Conservation (phyloP, 2,797 vertebrate genomes). For the Rhinoraja longicauda region DNA sequence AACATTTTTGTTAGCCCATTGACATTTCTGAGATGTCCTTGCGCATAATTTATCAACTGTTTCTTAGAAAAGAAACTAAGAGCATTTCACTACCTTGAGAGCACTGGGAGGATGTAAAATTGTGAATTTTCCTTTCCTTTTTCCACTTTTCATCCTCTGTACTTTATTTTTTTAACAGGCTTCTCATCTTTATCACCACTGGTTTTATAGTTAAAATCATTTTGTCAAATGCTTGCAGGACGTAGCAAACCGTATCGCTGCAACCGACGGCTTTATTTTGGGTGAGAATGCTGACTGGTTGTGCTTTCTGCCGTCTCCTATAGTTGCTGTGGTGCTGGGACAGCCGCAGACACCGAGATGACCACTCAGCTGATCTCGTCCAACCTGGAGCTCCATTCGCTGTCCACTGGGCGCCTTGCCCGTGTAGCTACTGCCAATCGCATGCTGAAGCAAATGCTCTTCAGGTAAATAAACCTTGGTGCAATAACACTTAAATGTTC, state of each 20-base stretch:
- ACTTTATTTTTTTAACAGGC: too few relatives aligned
- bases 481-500: background rate
- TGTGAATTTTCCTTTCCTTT: background rate
- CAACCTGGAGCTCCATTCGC: slow-evolving; percentile 86
- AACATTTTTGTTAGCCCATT: background rate
- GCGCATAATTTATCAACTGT: background rate
- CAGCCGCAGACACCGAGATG: slow-evolving; percentile 96
- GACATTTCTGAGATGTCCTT: background rate
- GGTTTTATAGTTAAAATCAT: background rate
- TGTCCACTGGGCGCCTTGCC: slow-evolving; percentile 84
- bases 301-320: background rate
- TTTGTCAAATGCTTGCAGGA: too few relatives aligned
- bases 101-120: background rate
- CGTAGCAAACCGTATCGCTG: background rate
- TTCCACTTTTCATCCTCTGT: background rate
- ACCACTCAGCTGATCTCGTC: slow-evolving; percentile 96
- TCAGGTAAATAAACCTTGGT: slow-evolving; percentile 65
- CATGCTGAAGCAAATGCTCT: slow-evolving; percentile 98
- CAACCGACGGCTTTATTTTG: background rate
- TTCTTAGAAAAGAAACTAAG: background rate
- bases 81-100: background rate
- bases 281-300: background rate
- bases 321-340: slow-evolving; percentile 93
- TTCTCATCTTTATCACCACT: background rate
- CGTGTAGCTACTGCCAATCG: slow-evolving; percentile 86